phyloP scores from a whole-genome alignment of 2,113 vertebrate genomes.

The Cyphomyrus discorhynchus region DNA sequence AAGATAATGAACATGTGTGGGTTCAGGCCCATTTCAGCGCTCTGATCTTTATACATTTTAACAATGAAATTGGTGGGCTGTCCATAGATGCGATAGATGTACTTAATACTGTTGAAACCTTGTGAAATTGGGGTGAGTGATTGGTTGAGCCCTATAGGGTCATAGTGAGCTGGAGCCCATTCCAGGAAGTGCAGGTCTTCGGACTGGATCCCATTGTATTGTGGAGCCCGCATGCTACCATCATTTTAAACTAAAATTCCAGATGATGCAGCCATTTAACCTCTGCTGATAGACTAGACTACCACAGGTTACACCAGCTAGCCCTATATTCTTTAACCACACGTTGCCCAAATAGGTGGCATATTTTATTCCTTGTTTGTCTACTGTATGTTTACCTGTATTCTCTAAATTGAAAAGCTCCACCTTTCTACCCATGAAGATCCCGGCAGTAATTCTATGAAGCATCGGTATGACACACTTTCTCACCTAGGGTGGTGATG shows the following conservation, averaged over 20 bases:
- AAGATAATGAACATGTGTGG: slow-evolving; percentile 1
- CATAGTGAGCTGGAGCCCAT: background rate
- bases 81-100: background rate
- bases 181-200: background rate
- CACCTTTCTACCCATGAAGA: background rate
- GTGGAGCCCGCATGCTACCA: background rate
- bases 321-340: background rate
- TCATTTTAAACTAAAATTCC: background rate
- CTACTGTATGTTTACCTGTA: background rate
- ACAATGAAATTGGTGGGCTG: background rate
- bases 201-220: background rate
- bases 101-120: background rate
- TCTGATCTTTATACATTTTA: background rate
- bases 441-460: background rate
- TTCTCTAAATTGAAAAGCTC: background rate
- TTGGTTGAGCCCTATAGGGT: background rate
- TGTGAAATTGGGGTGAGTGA: background rate
- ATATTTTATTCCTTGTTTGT: background rate
- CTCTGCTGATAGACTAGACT: background rate
- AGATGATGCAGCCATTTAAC: background rate
- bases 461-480: background rate
- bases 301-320: background rate
- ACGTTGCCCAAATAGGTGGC: background rate
- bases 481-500: background rate
- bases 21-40: background rate